Evolutionary conservation across 2,888 invertebrate genomes (phyloP).

Genomic region (Tyria jacobaeae): DNA sequence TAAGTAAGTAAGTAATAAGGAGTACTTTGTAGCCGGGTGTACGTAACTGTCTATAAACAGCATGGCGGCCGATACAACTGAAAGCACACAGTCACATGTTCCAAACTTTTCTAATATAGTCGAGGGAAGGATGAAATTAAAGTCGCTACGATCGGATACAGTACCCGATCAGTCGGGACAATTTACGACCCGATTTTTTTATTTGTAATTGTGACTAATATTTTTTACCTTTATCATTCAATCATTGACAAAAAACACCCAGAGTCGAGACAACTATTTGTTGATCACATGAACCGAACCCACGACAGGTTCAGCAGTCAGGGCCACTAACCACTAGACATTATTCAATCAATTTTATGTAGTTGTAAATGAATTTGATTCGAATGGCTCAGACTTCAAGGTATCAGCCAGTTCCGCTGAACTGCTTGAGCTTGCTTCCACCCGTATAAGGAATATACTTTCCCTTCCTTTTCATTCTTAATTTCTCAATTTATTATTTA

Average conservation of each 20-base stretch:
- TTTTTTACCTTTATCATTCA: background rate
- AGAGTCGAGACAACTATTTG: too few relatives aligned
- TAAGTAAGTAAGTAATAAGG: conserved; percentile 32
- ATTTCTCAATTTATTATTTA: too few relatives aligned
- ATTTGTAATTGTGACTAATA: background rate
- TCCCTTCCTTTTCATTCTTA: too few relatives aligned
- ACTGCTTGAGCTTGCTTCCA: too few relatives aligned
- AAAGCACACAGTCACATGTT: conserved; percentile 36
- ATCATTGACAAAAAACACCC: background rate
- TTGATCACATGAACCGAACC: too few relatives aligned
- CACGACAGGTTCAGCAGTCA: too few relatives aligned
- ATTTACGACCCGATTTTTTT: background rate
- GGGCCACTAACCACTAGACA: too few relatives aligned
- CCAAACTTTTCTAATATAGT: conserved; percentile 52
- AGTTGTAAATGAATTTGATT: too few relatives aligned
- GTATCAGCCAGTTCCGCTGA: too few relatives aligned
- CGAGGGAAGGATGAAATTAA: conserved; percentile 27
- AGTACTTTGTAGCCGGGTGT: conserved; percentile 39
- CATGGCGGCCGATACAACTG: conserved; percentile 29
- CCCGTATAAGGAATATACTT: too few relatives aligned
- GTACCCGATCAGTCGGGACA: background rate
- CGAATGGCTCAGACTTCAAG: too few relatives aligned
- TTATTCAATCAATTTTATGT: too few relatives aligned
- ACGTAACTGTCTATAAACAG: conserved; percentile 35
- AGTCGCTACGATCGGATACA: background rate